Conservation (phyloP, 2,797 vertebrate species). For the Columba guinea region DNA sequence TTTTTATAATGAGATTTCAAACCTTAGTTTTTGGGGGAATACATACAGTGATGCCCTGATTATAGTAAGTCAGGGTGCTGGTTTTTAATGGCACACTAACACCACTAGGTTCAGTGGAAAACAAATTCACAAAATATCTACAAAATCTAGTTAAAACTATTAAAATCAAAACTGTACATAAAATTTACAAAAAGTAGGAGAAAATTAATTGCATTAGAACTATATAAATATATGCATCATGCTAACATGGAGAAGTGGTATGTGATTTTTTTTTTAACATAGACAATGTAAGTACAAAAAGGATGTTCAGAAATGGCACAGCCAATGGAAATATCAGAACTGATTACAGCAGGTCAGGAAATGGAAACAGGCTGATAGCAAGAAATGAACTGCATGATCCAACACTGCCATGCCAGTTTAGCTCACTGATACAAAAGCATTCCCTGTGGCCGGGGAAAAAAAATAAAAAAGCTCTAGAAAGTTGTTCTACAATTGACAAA, state of each 20-base stretch:
- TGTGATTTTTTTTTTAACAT: constrained; percentile 67
- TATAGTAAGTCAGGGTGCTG: constrained; percentile 73
- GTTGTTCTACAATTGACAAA: constrained; percentile 47
- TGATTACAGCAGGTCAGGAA: constrained; percentile 63
- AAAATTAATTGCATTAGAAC: constrained; percentile 83
- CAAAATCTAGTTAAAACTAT: constrained; percentile 91
- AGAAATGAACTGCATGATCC: constrained; percentile 64
- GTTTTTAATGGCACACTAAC: constrained; percentile 80
- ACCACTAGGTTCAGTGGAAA: constrained; percentile 82
- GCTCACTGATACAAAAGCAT: constrained; percentile 64
- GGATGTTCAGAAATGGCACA: constrained; percentile 71
- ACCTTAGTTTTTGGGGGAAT: constrained; percentile 70
- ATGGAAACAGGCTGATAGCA: constrained; percentile 51
- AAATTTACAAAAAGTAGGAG: constrained; percentile 93
- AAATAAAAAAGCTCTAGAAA: constrained; percentile 37
- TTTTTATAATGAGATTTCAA: constrained; percentile 70
- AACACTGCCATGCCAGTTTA: constrained; percentile 69
- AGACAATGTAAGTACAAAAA: constrained; percentile 78
- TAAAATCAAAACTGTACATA: constrained; percentile 99
- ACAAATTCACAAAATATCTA: constrained; percentile 92
- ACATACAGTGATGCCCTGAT: constrained; percentile 80
- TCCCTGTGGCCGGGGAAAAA: neutral
- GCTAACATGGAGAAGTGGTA: constrained; percentile 77
- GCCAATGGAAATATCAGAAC: constrained; percentile 51
- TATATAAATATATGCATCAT: constrained; percentile 90